Evolutionary conservation across 1,140 invertebrate genomes (phyloP).

Genomic region (Drosophila persimilis): DNA sequence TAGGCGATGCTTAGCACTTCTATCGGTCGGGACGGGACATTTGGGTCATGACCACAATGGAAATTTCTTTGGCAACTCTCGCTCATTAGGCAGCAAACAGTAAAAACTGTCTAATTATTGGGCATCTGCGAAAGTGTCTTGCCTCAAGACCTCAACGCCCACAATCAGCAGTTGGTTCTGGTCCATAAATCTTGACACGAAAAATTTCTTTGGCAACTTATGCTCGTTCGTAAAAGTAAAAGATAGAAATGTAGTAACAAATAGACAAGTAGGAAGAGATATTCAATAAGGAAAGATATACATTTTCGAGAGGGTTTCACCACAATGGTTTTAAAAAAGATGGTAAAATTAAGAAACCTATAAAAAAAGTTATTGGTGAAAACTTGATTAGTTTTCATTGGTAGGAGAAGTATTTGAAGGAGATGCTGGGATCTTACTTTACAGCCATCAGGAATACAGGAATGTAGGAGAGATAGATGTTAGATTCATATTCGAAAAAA

Average conservation of each 20-base stretch:
- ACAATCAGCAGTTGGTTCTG: slow-evolving; percentile 33
- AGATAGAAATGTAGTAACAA: neutral
- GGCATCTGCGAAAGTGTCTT: slow-evolving; percentile 34
- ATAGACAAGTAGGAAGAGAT: no score
- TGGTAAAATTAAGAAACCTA: no score
- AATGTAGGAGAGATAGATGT: no score
- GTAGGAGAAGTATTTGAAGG: no score
- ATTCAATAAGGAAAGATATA: no score
- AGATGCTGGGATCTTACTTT: no score
- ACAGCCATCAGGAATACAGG: no score
- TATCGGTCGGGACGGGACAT: slow-evolving; percentile 56
- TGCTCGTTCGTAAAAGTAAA: slow-evolving; percentile 10
- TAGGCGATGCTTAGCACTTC: slow-evolving; percentile 67
- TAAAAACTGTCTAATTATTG: slow-evolving; percentile 69
- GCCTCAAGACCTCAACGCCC: slow-evolving; percentile 53
- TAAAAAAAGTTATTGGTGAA: no score
- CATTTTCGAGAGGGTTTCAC: no score
- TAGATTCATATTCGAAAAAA: no score
- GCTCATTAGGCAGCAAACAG: slow-evolving; percentile 47
- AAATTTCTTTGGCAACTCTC: slow-evolving; percentile 52
- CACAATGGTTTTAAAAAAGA: no score
- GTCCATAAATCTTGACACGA: slow-evolving; percentile 65
- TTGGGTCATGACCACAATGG: slow-evolving; percentile 70
- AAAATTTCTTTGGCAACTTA: slow-evolving; percentile 40
- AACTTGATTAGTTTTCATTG: no score